Conservation (phyloP, 2,797 vertebrate species). For the Neoniphon sammara region DNA sequence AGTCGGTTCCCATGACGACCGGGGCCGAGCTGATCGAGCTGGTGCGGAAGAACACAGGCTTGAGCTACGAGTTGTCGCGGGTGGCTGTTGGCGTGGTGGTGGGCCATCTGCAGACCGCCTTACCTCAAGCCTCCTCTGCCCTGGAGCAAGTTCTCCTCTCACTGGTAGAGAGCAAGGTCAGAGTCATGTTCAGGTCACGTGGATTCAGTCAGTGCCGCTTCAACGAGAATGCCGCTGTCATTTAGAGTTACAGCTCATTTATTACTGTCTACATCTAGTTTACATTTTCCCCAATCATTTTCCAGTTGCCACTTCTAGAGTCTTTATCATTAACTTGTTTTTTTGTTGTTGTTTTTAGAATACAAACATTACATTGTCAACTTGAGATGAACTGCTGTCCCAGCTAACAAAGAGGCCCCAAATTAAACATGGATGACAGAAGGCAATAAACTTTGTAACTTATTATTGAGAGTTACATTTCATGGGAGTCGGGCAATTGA, state of each 20-base stretch:
- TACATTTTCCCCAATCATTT: constrained; percentile 22
- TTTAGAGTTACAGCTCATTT: constrained; percentile 44
- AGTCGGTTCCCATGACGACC: constrained; percentile 86
- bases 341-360: constrained; percentile 31
- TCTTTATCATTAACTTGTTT: no score
- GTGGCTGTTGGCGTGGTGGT: constrained; percentile 94
- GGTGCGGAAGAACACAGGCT: constrained; percentile 93
- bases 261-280: constrained; percentile 47
- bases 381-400: constrained; percentile 15
- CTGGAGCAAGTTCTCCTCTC: constrained; percentile 96
- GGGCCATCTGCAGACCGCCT: constrained; percentile 90
- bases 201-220: constrained; percentile 23
- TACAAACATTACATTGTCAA: constrained; percentile 1
- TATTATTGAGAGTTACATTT: no score
- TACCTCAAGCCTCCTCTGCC: constrained; percentile 85
- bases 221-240: constrained; percentile 17
- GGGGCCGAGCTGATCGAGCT: constrained; percentile 96
- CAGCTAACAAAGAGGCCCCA: no score
- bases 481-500: constrained; percentile 6
- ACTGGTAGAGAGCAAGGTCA: constrained; percentile 94
- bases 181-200: constrained; percentile 40
- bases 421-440: no score
- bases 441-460: no score
- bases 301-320: no score
- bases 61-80: constrained; percentile 95